phyloP scores from a whole-genome alignment of 2,113 vertebrate species.

The Microtus pennsylvanicus region DNA sequence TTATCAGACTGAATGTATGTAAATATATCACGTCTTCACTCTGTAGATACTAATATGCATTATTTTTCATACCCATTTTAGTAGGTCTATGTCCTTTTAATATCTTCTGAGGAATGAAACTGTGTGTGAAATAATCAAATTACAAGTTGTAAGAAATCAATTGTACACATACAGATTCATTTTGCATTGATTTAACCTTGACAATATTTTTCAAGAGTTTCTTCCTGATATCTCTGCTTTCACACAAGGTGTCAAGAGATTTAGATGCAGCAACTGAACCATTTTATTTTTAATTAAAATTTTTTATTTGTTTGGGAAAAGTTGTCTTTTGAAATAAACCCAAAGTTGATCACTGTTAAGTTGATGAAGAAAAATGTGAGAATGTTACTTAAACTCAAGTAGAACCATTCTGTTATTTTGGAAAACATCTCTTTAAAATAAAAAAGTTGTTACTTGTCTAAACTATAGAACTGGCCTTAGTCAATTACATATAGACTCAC shows the following conservation, averaged over 20 bases:
- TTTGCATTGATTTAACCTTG: constrained; percentile 59
- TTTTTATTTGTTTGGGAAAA: constrained; percentile 26
- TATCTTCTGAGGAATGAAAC: background rate
- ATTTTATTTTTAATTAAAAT: constrained; percentile 53
- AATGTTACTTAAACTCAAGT: constrained; percentile 51
- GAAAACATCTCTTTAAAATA: constrained; percentile 53
- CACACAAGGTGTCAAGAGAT: background rate
- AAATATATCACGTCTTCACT: constrained; percentile 9
- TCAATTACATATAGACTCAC: constrained; percentile 56
- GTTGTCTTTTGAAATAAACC: constrained; percentile 49
- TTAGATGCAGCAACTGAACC: background rate
- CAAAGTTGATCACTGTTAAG: constrained; percentile 47
- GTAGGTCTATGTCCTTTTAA: background rate
- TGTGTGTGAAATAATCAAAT: constrained; percentile 29
- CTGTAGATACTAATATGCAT: background rate
- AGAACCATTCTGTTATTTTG: constrained; percentile 5
- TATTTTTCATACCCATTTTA: background rate
- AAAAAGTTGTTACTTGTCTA: constrained; percentile 48
- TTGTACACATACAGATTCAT: constrained; percentile 45
- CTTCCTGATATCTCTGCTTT: constrained; percentile 35
- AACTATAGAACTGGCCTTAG: background rate
- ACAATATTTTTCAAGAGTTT: constrained; percentile 52
- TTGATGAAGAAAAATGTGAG: constrained; percentile 39
- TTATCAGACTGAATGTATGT: background rate
- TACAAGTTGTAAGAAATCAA: constrained; percentile 54